Evolutionary conservation across 2,113 vertebrate species (phyloP).

Genomic region (Tringa solitaria): DNA sequence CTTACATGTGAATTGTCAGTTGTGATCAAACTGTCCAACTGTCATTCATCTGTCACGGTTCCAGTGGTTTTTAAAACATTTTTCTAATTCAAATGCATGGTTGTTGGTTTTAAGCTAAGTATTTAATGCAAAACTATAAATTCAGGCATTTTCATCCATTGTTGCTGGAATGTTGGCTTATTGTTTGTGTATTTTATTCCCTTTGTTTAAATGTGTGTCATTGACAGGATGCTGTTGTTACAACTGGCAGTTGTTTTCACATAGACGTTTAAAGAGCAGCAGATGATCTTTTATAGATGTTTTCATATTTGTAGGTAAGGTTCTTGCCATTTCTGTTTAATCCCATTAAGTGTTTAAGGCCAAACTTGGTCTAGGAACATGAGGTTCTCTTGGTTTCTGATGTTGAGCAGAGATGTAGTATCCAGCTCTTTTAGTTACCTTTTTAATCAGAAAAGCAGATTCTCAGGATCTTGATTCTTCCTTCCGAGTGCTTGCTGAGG

Average conservation of each 20-base stretch:
- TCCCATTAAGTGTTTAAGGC: not conserved
- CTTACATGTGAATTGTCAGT: not conserved
- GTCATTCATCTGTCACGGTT: not conserved
- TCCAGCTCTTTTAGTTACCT: not conserved
- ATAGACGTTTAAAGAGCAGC: not conserved
- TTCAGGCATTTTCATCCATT: not conserved
- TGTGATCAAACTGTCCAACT: not conserved
- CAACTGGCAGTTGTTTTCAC: not conserved
- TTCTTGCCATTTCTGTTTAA: not conserved
- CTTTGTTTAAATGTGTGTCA: not conserved
- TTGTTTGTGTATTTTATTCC: not conserved
- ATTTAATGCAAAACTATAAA: not conserved
- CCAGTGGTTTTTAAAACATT: not conserved
- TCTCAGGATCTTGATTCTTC: not conserved
- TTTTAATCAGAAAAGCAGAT: not conserved
- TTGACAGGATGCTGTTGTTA: not conserved
- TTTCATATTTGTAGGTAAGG: not conserved
- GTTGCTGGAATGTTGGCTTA: not conserved
- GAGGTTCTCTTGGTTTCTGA: not conserved
- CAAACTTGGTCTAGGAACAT: not conserved
- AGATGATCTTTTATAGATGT: not conserved
- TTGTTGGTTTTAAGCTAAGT: not conserved
- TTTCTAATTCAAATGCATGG: not conserved
- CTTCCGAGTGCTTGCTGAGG: not conserved
- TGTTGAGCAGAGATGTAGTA: not conserved